Evolutionary conservation across 2,888 invertebrate genomes (phyloP).

Genomic region (Argyresthia goedartella): DNA sequence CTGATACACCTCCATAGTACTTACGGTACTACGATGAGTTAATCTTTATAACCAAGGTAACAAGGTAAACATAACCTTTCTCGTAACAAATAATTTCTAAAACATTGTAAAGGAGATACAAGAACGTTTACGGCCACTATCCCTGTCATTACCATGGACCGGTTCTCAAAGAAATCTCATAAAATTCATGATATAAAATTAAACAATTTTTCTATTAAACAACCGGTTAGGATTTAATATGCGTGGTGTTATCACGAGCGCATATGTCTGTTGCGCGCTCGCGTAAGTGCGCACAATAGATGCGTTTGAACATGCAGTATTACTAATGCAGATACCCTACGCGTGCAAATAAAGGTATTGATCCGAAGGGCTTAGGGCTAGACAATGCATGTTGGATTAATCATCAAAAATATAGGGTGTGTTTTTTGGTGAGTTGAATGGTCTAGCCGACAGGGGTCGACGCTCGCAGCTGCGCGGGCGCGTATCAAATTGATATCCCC

Average conservation of each 20-base stretch:
- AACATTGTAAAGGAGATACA: no score
- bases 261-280: constrained; percentile 11
- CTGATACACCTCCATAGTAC: no score
- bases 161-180: no score
- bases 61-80: no score
- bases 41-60: no score
- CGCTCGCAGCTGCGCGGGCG: constrained; percentile 60
- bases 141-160: no score
- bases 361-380: constrained; percentile 35
- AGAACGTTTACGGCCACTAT: no score
- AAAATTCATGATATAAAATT: not conserved
- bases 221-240: constrained; percentile 20
- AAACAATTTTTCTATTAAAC: constrained; percentile 9
- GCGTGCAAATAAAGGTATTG: constrained; percentile 40
- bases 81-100: no score
- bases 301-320: constrained; percentile 37
- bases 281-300: constrained; percentile 26
- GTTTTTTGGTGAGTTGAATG: constrained; percentile 36
- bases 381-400: constrained; percentile 57
- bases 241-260: constrained; percentile 20
- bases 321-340: constrained; percentile 44
- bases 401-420: constrained; percentile 50
- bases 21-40: no score
- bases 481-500: constrained; percentile 55
- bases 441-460: constrained; percentile 35